Base-by-base conservation (phyloP, 2,888 invertebrate genomes). In the Schizotus pectinicornis region DNA sequence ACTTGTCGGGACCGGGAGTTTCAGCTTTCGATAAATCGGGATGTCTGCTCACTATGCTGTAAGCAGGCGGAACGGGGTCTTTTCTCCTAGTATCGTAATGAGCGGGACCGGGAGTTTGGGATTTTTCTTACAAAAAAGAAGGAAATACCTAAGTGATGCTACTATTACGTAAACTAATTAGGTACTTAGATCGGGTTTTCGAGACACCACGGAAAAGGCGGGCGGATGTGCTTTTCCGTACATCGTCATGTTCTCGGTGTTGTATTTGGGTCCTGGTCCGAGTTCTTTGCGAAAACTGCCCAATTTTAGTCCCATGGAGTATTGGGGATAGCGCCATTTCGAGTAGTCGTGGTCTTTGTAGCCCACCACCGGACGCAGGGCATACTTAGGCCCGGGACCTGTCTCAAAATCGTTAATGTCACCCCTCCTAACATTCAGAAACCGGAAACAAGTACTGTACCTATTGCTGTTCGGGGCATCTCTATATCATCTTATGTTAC, bases 371-470 rank as follows among this genome's bases (percentile, higher is more conserved):
- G 86, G 78, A 8, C 87, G 88, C 58, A 90, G 80, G 75, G 75
- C 70, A 76, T 89, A 88, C 48, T 84, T 84, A 30, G 89, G 88
- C 1, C 89, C 89, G 48, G 89, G 89, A 43, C 88, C 88, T 87
- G 52, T 47, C 13, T 12, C 7, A 31, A 49, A 37, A 7, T 32
- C 5, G 8, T 11, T 9, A 45, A 31, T 6, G 11, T 8, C 32
- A 45, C 31, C n/a, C 31, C 1, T 14, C 7, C 9, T 7, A 13
- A 22, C 7, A 6, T 7, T 22, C 32, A 35, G 14, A 35, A 13
- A 14, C n/a, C 34, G n/a, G 33, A n/a, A 22, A 3, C 5, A 39
- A 35, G 11, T 37, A 2, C 5, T 14, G 5, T 43, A 51, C 51
- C 52, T 14, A 52, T 52, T 36, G 42, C 14, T 45, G 45, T 36